Evolutionary conservation across 2,113 vertebrate species (phyloP).

Genomic region (Rhombomys opimus): DNA sequence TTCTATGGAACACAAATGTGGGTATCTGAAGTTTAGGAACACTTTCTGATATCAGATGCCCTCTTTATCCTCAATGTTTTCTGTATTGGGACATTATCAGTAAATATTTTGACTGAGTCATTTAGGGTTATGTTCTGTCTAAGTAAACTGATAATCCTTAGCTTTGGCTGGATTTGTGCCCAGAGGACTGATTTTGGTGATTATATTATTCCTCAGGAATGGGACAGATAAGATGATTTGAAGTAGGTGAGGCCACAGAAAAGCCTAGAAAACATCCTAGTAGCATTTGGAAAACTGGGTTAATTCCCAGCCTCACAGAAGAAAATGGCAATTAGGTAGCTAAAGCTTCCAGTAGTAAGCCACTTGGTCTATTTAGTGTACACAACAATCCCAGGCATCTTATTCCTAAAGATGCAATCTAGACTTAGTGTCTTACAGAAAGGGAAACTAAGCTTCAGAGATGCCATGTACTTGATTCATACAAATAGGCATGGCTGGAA

Average conservation of each 20-base stretch:
- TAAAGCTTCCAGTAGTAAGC: not conserved
- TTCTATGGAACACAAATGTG: not conserved
- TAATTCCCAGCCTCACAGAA: not conserved
- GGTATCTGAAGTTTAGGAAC: not conserved
- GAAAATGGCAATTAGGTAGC: not conserved
- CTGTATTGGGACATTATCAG: not conserved
- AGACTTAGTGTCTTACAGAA: not conserved
- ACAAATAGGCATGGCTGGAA: not conserved
- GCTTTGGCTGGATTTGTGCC: not conserved
- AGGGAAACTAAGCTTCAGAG: not conserved
- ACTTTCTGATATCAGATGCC: not conserved
- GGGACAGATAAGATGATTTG: not conserved
- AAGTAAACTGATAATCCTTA: not conserved
- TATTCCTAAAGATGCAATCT: not conserved
- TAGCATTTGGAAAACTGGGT: not conserved
- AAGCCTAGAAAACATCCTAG: not conserved
- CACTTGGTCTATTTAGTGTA: not conserved
- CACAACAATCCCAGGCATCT: not conserved
- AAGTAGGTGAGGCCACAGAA: not conserved
- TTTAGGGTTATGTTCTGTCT: not conserved
- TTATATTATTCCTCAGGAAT: not conserved
- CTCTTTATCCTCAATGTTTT: not conserved
- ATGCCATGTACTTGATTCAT: not conserved
- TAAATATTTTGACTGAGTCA: not conserved
- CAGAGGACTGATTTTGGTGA: not conserved